phyloP scores from a whole-genome alignment of 2,888 invertebrate genomes.

The Parnassius apollo region DNA sequence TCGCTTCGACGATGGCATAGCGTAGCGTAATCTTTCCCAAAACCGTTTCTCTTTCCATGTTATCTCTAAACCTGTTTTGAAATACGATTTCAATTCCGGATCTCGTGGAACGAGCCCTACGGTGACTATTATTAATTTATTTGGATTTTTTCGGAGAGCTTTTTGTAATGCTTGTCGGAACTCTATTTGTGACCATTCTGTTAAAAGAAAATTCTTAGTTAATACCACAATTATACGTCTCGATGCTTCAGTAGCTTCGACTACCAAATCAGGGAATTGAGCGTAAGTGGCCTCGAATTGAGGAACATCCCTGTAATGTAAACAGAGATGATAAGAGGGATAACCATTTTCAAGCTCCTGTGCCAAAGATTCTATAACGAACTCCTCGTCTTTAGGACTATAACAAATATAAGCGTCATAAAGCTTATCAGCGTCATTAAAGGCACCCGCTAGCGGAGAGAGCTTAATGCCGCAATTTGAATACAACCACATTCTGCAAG shows the following conservation, averaged over 20 bases:
- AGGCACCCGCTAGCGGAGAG: constrained; percentile 85
- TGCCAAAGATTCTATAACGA: constrained; percentile 91
- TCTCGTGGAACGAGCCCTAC: constrained; percentile 91
- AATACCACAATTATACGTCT: constrained; percentile 92
- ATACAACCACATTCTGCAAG: constrained; percentile 93
- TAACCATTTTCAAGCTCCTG: constrained; percentile 91
- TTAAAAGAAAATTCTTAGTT: constrained; percentile 93
- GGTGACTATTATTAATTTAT: constrained; percentile 92
- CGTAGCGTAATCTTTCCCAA: constrained; percentile 95
- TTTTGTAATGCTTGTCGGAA: constrained; percentile 95
- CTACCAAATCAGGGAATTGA: constrained; percentile 87
- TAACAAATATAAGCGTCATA: constrained; percentile 97
- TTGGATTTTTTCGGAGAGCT: constrained; percentile 90
- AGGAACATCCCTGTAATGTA: constrained; percentile 93
- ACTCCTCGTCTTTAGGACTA: constrained; percentile 95
- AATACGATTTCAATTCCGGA: constrained; percentile 92
- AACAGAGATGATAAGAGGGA: constrained; percentile 90
- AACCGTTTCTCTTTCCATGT: constrained; percentile 95
- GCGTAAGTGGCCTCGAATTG: constrained; percentile 86
- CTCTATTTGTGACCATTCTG: constrained; percentile 96
- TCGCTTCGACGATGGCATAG: constrained; percentile 91
- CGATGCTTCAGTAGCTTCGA: constrained; percentile 93
- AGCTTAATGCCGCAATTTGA: constrained; percentile 92
- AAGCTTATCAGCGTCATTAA: constrained; percentile 91
- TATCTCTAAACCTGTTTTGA: constrained; percentile 92